These are phyloP conservation scores for Aphelocoma californica DNA, from an alignment of 2,797 vertebrate genomes.

Conservation along the genomic window DNA sequence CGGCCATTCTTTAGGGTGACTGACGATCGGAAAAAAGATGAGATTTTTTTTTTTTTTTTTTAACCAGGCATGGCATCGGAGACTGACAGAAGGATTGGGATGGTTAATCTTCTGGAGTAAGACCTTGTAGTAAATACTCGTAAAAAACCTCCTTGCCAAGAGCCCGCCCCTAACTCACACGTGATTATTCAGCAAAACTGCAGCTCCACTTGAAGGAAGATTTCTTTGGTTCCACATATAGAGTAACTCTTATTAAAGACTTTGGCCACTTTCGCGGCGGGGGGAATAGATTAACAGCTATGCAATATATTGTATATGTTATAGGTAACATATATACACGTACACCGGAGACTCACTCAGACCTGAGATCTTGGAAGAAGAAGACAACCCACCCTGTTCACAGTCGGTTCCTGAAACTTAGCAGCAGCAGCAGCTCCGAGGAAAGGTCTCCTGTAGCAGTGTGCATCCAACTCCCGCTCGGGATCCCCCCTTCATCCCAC, in stretches of 20 bases:
- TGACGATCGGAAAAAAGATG: slow-evolving; percentile 77
- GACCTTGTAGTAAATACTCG: slow-evolving; percentile 85
- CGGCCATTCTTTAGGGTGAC: slow-evolving; percentile 85
- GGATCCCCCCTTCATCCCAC: background rate
- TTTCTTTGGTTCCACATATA: slow-evolving; percentile 68
- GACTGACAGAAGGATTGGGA: slow-evolving; percentile 81
- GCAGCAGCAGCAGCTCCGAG: slow-evolving; percentile 7
- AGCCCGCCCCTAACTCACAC: slow-evolving; percentile 83
- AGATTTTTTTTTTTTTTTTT: slow-evolving; percentile 67
- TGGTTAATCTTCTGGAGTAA: slow-evolving; percentile 83
- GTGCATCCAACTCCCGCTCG: background rate
- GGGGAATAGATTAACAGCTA: background rate
- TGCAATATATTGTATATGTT: slow-evolving; percentile 1
- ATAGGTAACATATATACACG: slow-evolving; percentile 21
- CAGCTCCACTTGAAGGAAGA: slow-evolving; percentile 74
- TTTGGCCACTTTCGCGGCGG: slow-evolving; percentile 3
- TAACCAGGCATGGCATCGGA: slow-evolving; percentile 80
- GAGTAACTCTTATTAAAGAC: slow-evolving; percentile 45
- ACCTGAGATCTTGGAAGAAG: slow-evolving; percentile 46
- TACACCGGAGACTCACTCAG: slow-evolving; percentile 56
- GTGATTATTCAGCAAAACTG: slow-evolving; percentile 80
- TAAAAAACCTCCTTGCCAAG: slow-evolving; percentile 80
- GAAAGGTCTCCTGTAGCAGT: slow-evolving; percentile 8
- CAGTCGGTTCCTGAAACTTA: slow-evolving; percentile 52
- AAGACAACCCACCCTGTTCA: slow-evolving; percentile 73